Conservation (phyloP, 2,797 vertebrate genomes). For the Avahi laniger region DNA sequence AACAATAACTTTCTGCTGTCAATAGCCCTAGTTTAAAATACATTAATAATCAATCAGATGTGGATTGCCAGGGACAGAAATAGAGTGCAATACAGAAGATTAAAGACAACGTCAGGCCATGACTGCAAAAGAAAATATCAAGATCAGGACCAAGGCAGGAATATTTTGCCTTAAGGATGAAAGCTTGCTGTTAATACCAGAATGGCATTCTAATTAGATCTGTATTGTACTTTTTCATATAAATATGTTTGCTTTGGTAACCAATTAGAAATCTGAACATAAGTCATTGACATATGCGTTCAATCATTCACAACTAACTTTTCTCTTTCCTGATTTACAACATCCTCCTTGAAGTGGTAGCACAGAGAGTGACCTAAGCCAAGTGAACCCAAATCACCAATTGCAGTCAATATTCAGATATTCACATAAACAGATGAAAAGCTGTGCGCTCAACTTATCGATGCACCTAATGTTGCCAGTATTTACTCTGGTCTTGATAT, state of each 20-base stretch:
- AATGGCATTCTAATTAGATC: neutral
- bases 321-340: neutral
- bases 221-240: neutral
- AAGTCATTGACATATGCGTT: neutral
- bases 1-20: conserved; percentile 7
- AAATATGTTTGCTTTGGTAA: neutral
- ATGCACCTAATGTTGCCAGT: neutral
- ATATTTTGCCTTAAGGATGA: neutral
- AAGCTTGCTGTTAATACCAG: neutral
- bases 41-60: neutral
- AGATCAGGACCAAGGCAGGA: neutral
- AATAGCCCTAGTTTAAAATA: conserved; percentile 4
- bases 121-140: neutral
- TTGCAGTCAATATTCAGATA: neutral
- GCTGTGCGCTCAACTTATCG: neutral
- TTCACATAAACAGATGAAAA: neutral
- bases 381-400: neutral
- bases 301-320: neutral
- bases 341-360: neutral
- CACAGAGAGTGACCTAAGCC: neutral
- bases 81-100: neutral
- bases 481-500: neutral
- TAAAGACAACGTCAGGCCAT: neutral
- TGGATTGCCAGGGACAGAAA: neutral
- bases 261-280: neutral